A percentile compares a stretch with the other conserved stretches of the same genome.
phyloP scores from a whole-genome alignment of 2,888 invertebrate genomes.

The Glaucopsyche alexis region DNA sequence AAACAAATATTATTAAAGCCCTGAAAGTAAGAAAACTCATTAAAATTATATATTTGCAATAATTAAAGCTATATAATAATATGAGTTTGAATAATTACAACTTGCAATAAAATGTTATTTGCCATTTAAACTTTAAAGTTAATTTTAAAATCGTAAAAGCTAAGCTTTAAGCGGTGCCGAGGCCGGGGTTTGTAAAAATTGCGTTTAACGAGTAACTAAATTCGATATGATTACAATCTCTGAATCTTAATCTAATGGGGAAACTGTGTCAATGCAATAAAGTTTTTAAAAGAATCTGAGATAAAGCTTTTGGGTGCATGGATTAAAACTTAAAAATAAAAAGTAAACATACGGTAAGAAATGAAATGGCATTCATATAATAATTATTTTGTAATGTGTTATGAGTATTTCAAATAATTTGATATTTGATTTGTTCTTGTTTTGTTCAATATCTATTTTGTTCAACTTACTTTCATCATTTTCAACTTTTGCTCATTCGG shows the following conservation, averaged over 20 bases:
- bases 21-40: not conserved
- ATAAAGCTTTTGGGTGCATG: not conserved
- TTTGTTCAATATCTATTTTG: too few species aligned
- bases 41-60: not conserved
- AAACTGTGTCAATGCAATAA: constrained; percentile 28
- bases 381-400: too few species aligned
- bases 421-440: too few species aligned
- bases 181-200: not conserved
- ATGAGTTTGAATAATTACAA: constrained; percentile 1
- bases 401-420: too few species aligned
- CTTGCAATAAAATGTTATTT: not conserved
- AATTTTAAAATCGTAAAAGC: not conserved
- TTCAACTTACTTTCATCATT: too few species aligned
- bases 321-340: not conserved
- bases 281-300: constrained; percentile 24
- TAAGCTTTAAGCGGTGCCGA: not conserved
- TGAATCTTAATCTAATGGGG: constrained; percentile 13
- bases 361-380: too few species aligned
- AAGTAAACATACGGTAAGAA: not conserved
- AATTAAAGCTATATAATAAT: not conserved
- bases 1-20: not conserved
- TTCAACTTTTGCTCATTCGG: too few species aligned
- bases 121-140: not conserved
- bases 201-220: not conserved
- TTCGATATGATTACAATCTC: constrained; percentile 19